Conservation (phyloP, 2,113 vertebrate genomes). For the Rhinoptilus africanus region DNA sequence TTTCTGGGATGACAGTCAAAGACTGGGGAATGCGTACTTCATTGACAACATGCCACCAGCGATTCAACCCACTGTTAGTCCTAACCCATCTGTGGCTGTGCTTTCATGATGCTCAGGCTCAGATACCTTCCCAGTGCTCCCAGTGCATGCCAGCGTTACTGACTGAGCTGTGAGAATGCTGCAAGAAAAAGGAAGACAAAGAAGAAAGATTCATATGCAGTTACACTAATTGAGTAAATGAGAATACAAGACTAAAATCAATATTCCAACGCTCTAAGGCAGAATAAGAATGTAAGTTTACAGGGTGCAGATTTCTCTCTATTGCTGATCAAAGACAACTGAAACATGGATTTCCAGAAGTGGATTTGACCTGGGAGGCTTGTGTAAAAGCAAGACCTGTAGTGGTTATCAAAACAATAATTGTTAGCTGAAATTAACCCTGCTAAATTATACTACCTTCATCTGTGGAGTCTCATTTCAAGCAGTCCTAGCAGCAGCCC, state of each 20-base stretch:
- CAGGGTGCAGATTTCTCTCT: not conserved
- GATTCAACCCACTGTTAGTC: not conserved
- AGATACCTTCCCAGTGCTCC: not conserved
- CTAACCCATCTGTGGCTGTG: rapidly evolving
- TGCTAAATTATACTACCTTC: not conserved
- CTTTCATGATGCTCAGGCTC: not conserved
- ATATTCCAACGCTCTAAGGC: not conserved
- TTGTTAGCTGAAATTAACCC: not conserved
- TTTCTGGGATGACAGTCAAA: not conserved
- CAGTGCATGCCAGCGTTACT: not conserved
- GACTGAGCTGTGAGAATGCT: not conserved
- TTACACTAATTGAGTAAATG: not conserved
- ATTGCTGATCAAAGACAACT: not conserved
- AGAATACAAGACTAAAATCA: not conserved
- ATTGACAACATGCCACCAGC: not conserved
- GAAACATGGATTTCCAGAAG: not conserved
- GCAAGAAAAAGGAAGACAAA: not conserved
- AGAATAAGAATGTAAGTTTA: not conserved
- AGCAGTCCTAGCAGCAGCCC: not conserved
- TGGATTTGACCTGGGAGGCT: not conserved
- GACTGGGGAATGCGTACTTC: not conserved
- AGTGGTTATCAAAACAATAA: not conserved
- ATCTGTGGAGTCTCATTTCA: not conserved
- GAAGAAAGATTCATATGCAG: not conserved
- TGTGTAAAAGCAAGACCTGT: not conserved